A percentile compares a stretch with the other conserved stretches of the same genome.
Evolutionary conservation across 2,797 vertebrate species (phyloP).

Genomic region (Pipistrellus kuhlii): DNA sequence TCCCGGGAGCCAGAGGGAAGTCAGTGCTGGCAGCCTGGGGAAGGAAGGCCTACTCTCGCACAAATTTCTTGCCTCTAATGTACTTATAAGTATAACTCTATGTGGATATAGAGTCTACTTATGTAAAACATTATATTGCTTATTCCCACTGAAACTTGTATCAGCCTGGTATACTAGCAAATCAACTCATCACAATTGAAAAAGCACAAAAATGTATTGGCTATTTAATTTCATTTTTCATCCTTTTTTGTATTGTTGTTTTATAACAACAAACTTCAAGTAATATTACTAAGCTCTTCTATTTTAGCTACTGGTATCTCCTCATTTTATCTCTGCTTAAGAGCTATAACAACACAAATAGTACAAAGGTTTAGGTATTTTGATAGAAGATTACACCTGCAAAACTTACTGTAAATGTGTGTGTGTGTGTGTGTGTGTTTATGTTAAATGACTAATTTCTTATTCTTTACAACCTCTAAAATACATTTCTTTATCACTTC

Average conservation of each 20-base stretch:
- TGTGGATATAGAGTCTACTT: not conserved
- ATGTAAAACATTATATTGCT: not conserved
- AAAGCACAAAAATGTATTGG: not conserved
- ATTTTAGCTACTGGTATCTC: not conserved
- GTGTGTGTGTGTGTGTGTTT: not conserved
- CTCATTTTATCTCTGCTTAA: not conserved
- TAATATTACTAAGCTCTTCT: not conserved
- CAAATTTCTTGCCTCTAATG: not conserved
- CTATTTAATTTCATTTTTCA: not conserved
- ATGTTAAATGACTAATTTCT: not conserved
- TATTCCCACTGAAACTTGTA: not conserved
- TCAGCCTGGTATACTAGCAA: not conserved
- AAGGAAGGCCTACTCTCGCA: no score
- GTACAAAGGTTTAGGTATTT: conserved; percentile 7
- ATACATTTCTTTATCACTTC: not conserved
- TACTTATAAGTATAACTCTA: not conserved
- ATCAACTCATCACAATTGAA: not conserved
- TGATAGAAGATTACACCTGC: not conserved
- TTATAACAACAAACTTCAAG: not conserved
- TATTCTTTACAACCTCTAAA: not conserved
- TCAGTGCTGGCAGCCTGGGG: no score
- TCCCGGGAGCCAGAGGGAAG: no score
- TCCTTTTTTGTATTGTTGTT: not conserved
- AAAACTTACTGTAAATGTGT: not conserved
- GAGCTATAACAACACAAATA: not conserved